Evolutionary conservation across 2,888 invertebrate genomes (phyloP).

Genomic region (Tetramorium bicarinatum): DNA sequence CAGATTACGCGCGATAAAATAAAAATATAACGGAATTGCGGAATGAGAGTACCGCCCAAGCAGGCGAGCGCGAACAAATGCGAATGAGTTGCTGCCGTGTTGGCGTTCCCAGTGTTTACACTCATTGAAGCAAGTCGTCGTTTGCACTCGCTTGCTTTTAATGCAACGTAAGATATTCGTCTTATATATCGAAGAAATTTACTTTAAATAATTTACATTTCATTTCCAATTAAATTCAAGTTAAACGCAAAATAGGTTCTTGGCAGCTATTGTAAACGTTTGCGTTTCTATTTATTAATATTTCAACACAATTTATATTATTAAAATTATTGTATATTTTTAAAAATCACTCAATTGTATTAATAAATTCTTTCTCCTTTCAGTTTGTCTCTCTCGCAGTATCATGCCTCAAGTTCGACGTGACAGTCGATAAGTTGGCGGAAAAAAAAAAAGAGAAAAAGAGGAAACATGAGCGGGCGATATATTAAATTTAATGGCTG

Average conservation of each 20-base stretch:
- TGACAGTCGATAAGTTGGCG: neutral
- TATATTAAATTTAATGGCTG: constrained; percentile 65
- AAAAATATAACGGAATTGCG: neutral
- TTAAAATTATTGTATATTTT: constrained; percentile 2
- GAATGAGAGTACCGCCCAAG: neutral
- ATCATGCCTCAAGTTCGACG: neutral
- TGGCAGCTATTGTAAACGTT: neutral
- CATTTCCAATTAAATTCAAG: neutral
- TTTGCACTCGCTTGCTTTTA: neutral
- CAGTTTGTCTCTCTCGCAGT: constrained; percentile 29
- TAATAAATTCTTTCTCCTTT: neutral
- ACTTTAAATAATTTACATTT: neutral
- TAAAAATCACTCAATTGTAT: neutral
- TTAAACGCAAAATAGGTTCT: neutral
- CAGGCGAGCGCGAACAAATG: neutral
- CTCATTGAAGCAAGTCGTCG: neutral
- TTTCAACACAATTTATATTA: neutral
- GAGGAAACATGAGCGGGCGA: neutral
- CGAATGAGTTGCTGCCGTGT: too few species aligned
- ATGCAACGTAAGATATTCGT: neutral
- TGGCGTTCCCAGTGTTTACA: neutral
- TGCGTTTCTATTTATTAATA: neutral
- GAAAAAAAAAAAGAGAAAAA: neutral
- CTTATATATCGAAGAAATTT: neutral
- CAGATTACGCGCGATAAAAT: neutral